These are phyloP conservation scores for Drosophila murphyi DNA, from an alignment of 1,140 invertebrate species.

Conservation along the genomic window DNA sequence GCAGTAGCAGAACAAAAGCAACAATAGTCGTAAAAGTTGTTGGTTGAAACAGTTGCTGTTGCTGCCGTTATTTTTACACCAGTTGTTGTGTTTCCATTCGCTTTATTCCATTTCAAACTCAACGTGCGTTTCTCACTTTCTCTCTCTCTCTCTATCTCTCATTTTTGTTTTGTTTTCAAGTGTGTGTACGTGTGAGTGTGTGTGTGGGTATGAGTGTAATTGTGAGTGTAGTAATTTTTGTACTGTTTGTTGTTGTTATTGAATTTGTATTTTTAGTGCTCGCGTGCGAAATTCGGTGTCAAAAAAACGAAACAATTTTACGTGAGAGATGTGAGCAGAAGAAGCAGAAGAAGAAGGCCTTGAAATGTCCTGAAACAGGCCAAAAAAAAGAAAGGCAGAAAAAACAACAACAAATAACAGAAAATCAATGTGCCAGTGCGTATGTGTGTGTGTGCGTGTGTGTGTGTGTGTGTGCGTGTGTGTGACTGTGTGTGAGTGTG, in stretches of 20 bases:
- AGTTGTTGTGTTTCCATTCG: slow-evolving; percentile 7
- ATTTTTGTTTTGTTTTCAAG: too few species aligned
- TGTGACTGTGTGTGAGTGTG: slow-evolving; percentile 8
- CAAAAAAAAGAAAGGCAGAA: slow-evolving; percentile 25
- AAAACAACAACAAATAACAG: slow-evolving; percentile 43
- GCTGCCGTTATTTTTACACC: neutral
- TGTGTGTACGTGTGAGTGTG: slow-evolving; percentile 32
- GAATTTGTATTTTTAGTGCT: slow-evolving; percentile 68
- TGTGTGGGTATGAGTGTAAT: slow-evolving; percentile 25
- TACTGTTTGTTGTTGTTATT: slow-evolving; percentile 26
- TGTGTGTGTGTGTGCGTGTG: slow-evolving; percentile 11
- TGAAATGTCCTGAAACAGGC: slow-evolving; percentile 63
- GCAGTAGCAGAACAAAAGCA: neutral
- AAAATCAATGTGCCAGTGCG: slow-evolving; percentile 70
- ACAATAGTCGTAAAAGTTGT: slow-evolving; percentile 19
- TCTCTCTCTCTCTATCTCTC: slow-evolving; percentile 35
- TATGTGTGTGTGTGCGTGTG: slow-evolving; percentile 16
- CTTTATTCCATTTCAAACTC: slow-evolving; percentile 11
- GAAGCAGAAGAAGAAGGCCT: slow-evolving; percentile 38
- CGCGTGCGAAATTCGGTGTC: slow-evolving; percentile 68
- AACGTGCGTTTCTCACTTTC: neutral
- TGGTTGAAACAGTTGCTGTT: neutral
- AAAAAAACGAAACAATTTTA: slow-evolving; percentile 63
- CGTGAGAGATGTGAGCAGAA: slow-evolving; percentile 62
- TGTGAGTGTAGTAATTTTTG: slow-evolving; percentile 22